A percentile compares a stretch with the other conserved stretches of the same genome.
Conservation (phyloP, 2,797 vertebrate genomes). For the Xenops minutus region DNA sequence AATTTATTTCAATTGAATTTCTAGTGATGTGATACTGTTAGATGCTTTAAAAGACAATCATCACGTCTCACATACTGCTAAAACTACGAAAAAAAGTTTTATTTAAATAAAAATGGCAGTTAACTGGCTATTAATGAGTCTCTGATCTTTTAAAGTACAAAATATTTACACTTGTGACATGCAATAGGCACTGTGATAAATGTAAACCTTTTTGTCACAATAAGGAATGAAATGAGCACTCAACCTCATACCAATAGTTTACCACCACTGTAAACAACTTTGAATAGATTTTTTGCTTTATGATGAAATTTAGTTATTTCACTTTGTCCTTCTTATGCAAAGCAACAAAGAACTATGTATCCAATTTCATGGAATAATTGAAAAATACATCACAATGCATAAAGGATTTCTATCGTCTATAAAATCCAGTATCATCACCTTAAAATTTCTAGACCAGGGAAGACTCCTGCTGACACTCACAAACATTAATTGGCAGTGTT, state of each 20-base stretch:
- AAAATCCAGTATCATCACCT: background rate
- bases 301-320: background rate
- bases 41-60: background rate
- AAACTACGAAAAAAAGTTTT: background rate
- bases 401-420: background rate
- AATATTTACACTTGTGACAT: background rate
- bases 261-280: background rate
- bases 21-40: background rate
- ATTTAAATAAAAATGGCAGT: background rate
- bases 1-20: background rate
- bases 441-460: constrained; percentile 5
- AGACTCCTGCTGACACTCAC: constrained; percentile 29
- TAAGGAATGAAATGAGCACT: background rate
- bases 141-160: background rate
- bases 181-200: background rate
- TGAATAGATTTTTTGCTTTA: background rate
- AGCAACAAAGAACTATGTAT: background rate
- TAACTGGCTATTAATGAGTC: background rate
- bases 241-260: background rate
- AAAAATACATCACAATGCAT: background rate
- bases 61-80: background rate
- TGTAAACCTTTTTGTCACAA: background rate
- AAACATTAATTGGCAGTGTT: background rate
- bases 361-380: background rate
- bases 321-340: background rate